These are phyloP conservation scores for Bubo bubo DNA, from an alignment of 2,113 vertebrate species.

Conservation along the genomic window DNA sequence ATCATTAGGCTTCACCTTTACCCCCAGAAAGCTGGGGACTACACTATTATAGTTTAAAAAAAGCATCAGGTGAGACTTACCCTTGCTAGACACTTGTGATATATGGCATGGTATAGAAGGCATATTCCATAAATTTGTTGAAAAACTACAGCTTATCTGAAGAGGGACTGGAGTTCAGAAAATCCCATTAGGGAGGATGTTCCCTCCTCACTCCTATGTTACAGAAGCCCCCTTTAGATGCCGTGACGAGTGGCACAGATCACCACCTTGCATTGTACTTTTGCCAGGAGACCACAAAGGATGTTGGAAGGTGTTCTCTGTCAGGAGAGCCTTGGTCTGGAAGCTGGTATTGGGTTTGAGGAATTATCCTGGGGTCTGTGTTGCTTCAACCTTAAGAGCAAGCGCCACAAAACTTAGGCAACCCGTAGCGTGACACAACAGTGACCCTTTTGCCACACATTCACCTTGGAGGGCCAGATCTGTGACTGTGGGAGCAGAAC, in stretches of 20 bases:
- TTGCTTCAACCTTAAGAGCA: background rate
- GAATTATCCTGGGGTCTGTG: background rate
- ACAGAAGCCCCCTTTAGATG: background rate
- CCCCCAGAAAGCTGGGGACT: background rate
- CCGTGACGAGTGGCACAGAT: background rate
- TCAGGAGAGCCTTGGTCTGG: background rate
- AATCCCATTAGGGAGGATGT: background rate
- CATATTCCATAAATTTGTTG: background rate
- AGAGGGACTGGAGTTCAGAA: background rate
- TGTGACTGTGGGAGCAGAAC: background rate
- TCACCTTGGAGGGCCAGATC: background rate
- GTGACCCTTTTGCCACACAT: background rate
- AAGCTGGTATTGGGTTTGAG: background rate
- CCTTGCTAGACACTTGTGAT: background rate
- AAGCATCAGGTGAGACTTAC: background rate
- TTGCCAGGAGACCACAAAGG: background rate
- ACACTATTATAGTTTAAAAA: background rate
- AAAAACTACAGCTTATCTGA: background rate
- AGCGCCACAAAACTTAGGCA: background rate
- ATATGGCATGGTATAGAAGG: background rate
- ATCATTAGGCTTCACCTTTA: background rate
- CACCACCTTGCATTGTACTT: background rate
- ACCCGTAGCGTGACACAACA: background rate
- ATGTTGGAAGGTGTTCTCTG: background rate
- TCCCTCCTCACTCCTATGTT: background rate